Evolutionary conservation across 2,888 invertebrate genomes (phyloP).

Genomic region (Platycnemis pennipes): DNA sequence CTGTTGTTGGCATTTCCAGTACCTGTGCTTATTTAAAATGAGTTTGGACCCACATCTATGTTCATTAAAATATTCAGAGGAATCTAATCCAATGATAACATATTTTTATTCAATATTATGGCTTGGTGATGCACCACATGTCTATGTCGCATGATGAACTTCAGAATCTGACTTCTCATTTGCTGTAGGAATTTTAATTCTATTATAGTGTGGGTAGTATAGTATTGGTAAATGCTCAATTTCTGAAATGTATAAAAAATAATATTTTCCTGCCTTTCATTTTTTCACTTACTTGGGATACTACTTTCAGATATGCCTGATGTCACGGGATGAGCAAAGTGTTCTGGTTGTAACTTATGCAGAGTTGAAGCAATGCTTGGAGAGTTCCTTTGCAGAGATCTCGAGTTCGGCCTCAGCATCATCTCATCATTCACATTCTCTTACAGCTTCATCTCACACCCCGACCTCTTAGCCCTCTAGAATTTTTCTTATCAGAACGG

Average conservation of each 20-base stretch:
- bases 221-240: no score
- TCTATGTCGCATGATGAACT: no score
- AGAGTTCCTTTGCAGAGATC: constrained; percentile 93
- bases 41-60: no score
- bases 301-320: constrained; percentile 90
- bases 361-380: constrained; percentile 96
- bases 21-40: no score
- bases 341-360: constrained; percentile 96
- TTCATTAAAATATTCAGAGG: no score
- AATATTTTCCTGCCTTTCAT: background rate
- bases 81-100: no score
- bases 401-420: constrained; percentile 78
- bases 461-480: constrained; percentile 30
- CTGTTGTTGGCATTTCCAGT: no score
- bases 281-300: background rate
- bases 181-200: no score
- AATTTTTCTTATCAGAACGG: background rate
- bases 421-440: constrained; percentile 34
- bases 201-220: no score
- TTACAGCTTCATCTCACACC: constrained; percentile 22
- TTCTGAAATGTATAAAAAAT: background rate
- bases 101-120: no score
- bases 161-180: no score
- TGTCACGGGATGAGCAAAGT: constrained; percentile 98
- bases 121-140: no score